Evolutionary conservation across 2,113 vertebrate genomes (phyloP).

Genomic region (Indicator indicator): DNA sequence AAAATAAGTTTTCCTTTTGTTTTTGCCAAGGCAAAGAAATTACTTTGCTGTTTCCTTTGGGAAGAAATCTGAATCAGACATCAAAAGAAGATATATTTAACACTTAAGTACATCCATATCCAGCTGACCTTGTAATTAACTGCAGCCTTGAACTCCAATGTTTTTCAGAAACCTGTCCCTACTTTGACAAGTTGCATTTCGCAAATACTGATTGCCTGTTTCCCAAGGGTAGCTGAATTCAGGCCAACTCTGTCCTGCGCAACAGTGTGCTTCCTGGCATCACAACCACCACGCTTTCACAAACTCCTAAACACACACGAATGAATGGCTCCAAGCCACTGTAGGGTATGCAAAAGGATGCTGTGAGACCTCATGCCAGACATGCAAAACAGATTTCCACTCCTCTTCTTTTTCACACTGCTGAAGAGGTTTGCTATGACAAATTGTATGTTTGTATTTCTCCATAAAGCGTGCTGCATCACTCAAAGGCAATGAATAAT

Average conservation of each 20-base stretch:
- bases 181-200: not conserved
- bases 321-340: not conserved
- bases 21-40: not conserved
- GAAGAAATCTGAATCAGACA: not conserved
- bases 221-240: conserved; percentile 7
- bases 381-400: not conserved
- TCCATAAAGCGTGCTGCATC: not conserved
- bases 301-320: not conserved
- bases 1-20: not conserved
- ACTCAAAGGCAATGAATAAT: not conserved
- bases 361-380: not conserved
- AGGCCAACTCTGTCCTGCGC: not conserved
- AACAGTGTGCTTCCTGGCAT: not conserved
- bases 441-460: not conserved
- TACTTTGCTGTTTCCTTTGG: not conserved
- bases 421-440: not conserved
- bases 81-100: not conserved
- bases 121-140: not conserved
- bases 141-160: not conserved
- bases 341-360: not conserved
- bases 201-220: not conserved
- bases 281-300: not conserved
- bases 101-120: not conserved
- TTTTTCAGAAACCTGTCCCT: not conserved
- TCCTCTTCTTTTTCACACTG: not conserved